Percentiles rank a stretch among this genome's conserved stretches.
These are phyloP conservation scores for Pungitius pungitius DNA, from an alignment of 2,113 vertebrate species.

Conservation along the genomic window DNA sequence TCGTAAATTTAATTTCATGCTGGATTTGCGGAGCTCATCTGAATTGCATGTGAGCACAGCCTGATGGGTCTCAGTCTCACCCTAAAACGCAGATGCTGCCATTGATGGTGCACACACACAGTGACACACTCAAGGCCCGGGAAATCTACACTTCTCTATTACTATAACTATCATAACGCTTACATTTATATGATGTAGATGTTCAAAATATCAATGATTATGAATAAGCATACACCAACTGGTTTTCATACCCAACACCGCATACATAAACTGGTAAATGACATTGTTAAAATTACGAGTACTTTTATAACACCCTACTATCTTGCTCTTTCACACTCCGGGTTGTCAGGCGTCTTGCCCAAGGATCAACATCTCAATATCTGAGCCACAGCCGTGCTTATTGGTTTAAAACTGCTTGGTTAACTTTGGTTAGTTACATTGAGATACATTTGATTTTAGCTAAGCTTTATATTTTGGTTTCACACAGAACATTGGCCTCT, in stretches of 20 bases:
- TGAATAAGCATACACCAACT: neutral
- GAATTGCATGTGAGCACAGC: constrained; percentile 79
- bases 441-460: too few relatives aligned
- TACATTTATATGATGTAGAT: neutral
- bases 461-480: too few relatives aligned
- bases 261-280: too few relatives aligned
- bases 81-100: constrained; percentile 65
- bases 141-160: neutral
- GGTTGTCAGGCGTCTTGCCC: too few relatives aligned
- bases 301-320: too few relatives aligned
- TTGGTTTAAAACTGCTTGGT: neutral
- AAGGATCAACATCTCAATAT: neutral
- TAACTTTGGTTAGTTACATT: too few relatives aligned
- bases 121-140: constrained; percentile 4
- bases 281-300: too few relatives aligned
- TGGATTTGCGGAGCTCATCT: constrained; percentile 83
- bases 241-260: too few relatives aligned
- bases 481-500: neutral
- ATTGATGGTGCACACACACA: constrained; percentile 33
- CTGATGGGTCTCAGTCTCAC: constrained; percentile 76
- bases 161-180: constrained; percentile 5
- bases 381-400: neutral
- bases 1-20: constrained; percentile 85
- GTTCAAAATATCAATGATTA: neutral
- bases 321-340: too few relatives aligned